Conservation (phyloP, 2,797 vertebrate genomes). For the Sciurus vulgaris region DNA sequence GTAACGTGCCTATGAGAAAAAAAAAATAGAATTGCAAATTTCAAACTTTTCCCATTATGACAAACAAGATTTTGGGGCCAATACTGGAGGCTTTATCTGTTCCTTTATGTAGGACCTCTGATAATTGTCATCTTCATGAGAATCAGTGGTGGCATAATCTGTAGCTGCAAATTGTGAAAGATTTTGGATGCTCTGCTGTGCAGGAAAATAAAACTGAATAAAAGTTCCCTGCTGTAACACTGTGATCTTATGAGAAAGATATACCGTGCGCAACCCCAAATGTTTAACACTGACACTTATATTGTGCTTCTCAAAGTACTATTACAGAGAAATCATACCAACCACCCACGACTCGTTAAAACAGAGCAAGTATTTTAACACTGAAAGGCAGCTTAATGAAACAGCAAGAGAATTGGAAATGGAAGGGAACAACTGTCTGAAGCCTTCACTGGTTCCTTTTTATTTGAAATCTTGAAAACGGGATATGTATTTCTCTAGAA, state of each 20-base stretch:
- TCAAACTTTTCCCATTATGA: constrained; percentile 55
- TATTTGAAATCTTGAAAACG: constrained; percentile 61
- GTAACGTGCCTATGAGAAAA: background rate
- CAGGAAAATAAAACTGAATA: background rate
- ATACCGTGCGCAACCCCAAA: background rate
- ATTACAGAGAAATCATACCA: constrained; percentile 70
- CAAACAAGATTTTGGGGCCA: background rate
- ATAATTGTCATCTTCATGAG: constrained; percentile 51
- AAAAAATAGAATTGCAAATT: background rate
- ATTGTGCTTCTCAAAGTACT: constrained; percentile 52
- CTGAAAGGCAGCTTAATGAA: constrained; percentile 61
- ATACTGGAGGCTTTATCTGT: background rate
- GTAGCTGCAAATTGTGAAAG: background rate
- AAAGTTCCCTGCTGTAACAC: constrained; percentile 26
- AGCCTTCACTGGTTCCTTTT: constrained; percentile 37
- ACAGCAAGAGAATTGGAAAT: constrained; percentile 29
- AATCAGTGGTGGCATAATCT: background rate
- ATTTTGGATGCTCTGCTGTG: background rate
- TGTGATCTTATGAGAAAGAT: constrained; percentile 41
- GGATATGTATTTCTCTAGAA: constrained; percentile 41
- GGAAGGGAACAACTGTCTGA: constrained; percentile 55
- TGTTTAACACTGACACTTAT: constrained; percentile 56
- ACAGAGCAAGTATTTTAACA: constrained; percentile 68
- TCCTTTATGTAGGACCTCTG: constrained; percentile 46
- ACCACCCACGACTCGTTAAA: constrained; percentile 74